Base-by-base conservation (phyloP, 2,888 invertebrate species). In the Dasypogon diadema region DNA sequence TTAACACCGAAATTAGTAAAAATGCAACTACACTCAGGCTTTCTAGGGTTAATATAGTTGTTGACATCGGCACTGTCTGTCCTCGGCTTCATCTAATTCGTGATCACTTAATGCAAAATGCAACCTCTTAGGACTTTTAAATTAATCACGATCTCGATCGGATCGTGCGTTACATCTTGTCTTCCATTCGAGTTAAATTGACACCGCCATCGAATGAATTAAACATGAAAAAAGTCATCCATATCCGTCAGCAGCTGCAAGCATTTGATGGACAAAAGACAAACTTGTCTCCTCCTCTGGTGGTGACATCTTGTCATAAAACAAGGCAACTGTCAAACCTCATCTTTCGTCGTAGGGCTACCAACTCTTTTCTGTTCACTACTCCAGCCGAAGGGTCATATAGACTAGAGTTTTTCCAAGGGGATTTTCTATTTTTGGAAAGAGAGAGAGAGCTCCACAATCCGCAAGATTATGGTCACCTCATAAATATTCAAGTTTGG, bases 111-210 rank as follows among this genome's bases (percentile, higher is more conserved):
- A 65, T 65, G 65, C 65, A 65, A 65, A 65, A 48, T 46, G 21
- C 22, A 65, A 48, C 14, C 42, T 37, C 48, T 46, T 65, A 48
- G 24, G 48, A 65, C 65, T 46, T 65, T 46, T 65, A 48, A 65
- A 65, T 65, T 65, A 65, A 65, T 65, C 65, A 48, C 48, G 65
- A 48, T 65, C 65, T 46, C 14, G 48, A 65, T 65, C 46, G 46
- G 14, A 65, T 65, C 46, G 5, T 5, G 21, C 37, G 37, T 10
- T 12, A 12, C 12, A 60, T 60, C 60, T 60, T 60, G 60, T 51
- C 16, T 16, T 51, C 1, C 51, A 21, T 21, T 51, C 18, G 18
- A 46, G 65, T 48, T 65, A 22, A 65, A 65, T 65, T 65, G 26
- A 65, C 65, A 65, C 46, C 26, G 65, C 42, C 46, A 65, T 10